Base-by-base conservation (phyloP, 2,888 invertebrate genomes). In the Tiliacea aurago region DNA sequence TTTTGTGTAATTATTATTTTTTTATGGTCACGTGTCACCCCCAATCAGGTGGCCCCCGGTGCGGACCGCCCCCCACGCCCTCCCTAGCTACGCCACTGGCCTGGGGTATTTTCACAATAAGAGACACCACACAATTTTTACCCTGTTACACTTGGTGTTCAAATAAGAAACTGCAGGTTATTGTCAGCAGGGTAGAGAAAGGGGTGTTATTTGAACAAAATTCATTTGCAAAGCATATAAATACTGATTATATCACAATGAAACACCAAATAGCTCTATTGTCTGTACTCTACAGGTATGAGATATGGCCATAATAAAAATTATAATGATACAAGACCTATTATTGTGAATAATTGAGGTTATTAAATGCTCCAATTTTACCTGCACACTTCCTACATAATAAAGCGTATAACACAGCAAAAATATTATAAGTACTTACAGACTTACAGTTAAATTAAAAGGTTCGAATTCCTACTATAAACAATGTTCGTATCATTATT, bases 401-500 rank as follows among this genome's bases (percentile, higher is more conserved):
- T 56, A 28, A 58, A n/a, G 1, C n/a, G n/a, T 11, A 0, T 53
- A 49, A 6, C 20, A 55, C 47, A 43, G 20, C 11, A 70, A 13
- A 55, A 47, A n/a, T n/a, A n/a, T n/a, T n/a, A n/a, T n/a, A n/a
- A n/a, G n/a, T 23, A 49, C 65, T 33, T 7, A 3, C 45, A n/a
- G n/a, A n/a, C n/a, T n/a, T n/a, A 20, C 4, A 33, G 5, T 18
- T 28, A 13, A 55, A 53, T n/a, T 23, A 28, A 59, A 73, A 55
- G 6, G 9, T 47, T 61, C 49, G 4, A 20, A 70, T 61, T 69
- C 1, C 13, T 20, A 61, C 13, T 45, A 10, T 33, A 47, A 11
- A 45, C 4, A 62, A 56, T 51, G 33, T 33, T 56, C n/a, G 28
- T 55, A 70, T 23, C 23, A 78, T 37, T 45, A 62, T 28, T 78